Conservation (phyloP, 1,140 invertebrate species). For the Protaetia brevitarsis region DNA sequence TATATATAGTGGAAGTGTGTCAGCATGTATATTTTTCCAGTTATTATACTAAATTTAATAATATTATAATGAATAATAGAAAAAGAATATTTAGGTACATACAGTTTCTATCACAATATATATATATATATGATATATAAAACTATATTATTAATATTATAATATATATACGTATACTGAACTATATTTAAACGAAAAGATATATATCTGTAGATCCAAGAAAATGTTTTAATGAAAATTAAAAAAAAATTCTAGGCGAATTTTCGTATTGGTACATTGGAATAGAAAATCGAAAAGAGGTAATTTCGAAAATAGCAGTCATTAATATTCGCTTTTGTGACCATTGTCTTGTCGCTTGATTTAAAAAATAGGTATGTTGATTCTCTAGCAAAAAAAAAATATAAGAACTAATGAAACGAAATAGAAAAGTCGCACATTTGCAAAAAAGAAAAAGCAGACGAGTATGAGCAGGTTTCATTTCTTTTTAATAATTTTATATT, state of each 20-base stretch:
- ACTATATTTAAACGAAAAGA: constrained; percentile 1
- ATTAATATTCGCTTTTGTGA: too few relatives aligned
- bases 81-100: constrained; percentile 43
- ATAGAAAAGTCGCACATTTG: constrained; percentile 26
- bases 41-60: constrained; percentile 27
- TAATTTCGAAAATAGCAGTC: too few relatives aligned
- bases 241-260: constrained; percentile 29
- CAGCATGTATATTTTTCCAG: constrained; percentile 43
- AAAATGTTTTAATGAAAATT: too few relatives aligned
- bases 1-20: constrained; percentile 32
- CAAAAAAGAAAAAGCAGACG: neutral
- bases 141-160: constrained; percentile 1
- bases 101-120: constrained; percentile 43
- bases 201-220: constrained; percentile 24
- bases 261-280: neutral
- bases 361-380: constrained; percentile 38
- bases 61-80: constrained; percentile 30
- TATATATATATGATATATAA: constrained; percentile 30
- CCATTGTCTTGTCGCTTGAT: constrained; percentile 37
- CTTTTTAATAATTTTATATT: neutral
- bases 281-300: neutral
- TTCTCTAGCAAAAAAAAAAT: constrained; percentile 20
- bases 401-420: neutral
- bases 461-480: neutral
- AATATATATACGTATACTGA: constrained; percentile 37